phyloP scores from a whole-genome alignment of 2,888 invertebrate species.

The Heliconius ethilla region DNA sequence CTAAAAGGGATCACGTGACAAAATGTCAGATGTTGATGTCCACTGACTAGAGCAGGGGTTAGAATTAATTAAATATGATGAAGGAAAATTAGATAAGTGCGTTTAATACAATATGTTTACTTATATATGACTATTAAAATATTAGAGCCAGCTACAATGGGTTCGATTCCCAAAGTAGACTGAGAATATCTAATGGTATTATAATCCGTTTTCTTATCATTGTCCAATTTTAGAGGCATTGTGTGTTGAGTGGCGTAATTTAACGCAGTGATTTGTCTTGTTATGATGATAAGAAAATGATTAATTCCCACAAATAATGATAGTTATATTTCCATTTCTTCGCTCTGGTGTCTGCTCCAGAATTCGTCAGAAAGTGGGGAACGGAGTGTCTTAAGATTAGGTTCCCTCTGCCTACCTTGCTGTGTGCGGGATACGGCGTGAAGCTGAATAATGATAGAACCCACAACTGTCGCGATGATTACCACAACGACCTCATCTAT shows the following conservation, averaged over 20 bases:
- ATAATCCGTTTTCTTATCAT: too few relatives aligned
- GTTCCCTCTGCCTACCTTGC: too few relatives aligned
- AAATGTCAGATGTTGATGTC: slow-evolving; percentile 70
- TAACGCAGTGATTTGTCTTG: background rate
- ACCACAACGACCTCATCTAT: background rate
- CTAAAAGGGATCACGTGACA: slow-evolving; percentile 79
- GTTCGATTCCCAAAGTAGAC: background rate
- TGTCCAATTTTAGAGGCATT: background rate
- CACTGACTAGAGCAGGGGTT: slow-evolving; percentile 2
- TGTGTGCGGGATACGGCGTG: too few relatives aligned
- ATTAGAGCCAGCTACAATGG: background rate
- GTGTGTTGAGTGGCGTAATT: background rate
- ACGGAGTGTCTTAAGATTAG: too few relatives aligned
- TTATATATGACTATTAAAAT: slow-evolving; percentile 13
- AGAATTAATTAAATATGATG: slow-evolving; percentile 24
- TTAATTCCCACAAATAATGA: too few relatives aligned
- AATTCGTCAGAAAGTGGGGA: too few relatives aligned
- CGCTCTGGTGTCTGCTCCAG: too few relatives aligned
- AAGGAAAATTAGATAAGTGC: slow-evolving; percentile 23
- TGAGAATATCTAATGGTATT: too few relatives aligned
- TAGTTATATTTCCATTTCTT: too few relatives aligned
- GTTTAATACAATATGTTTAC: slow-evolving; percentile 20
- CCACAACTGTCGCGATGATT: too few relatives aligned
- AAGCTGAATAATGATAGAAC: too few relatives aligned
- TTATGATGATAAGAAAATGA: too few relatives aligned